Evolutionary conservation across 2,113 vertebrate species (phyloP).

Genomic region (Alligator mississippiensis): DNA sequence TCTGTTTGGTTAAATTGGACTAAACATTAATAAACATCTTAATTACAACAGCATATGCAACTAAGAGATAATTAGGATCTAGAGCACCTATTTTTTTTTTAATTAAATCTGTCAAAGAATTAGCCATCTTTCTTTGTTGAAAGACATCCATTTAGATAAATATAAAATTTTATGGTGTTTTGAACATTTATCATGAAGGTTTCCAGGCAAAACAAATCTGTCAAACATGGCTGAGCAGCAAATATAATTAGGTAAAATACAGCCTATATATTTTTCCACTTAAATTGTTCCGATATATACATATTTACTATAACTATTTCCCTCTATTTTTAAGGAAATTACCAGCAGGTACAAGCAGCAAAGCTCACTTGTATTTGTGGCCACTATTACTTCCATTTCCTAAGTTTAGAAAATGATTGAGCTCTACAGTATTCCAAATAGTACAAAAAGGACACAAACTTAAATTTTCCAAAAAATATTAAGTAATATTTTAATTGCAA

Average conservation of each 20-base stretch:
- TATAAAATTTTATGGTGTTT: not conserved
- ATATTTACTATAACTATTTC: not conserved
- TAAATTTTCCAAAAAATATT: not conserved
- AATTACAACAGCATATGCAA: not conserved
- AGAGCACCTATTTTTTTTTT: not conserved
- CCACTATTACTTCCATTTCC: not conserved
- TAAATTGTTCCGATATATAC: not conserved
- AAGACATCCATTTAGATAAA: too few species aligned
- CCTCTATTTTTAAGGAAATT: not conserved
- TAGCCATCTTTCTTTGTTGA: not conserved
- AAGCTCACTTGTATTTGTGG: not conserved
- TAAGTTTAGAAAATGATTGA: not conserved
- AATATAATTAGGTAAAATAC: not conserved
- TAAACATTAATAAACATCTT: not conserved
- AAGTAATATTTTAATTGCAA: not conserved
- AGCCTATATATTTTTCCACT: not conserved
- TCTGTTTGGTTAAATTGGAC: not conserved
- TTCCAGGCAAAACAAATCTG: not conserved
- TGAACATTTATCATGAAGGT: not conserved
- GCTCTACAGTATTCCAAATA: not conserved
- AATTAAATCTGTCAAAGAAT: not conserved
- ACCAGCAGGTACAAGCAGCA: not conserved
- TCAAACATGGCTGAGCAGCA: not conserved
- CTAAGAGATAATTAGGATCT: not conserved
- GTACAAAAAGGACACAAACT: not conserved